Conservation (phyloP, 2,113 vertebrate species). For the Shinisaurus crocodilurus region DNA sequence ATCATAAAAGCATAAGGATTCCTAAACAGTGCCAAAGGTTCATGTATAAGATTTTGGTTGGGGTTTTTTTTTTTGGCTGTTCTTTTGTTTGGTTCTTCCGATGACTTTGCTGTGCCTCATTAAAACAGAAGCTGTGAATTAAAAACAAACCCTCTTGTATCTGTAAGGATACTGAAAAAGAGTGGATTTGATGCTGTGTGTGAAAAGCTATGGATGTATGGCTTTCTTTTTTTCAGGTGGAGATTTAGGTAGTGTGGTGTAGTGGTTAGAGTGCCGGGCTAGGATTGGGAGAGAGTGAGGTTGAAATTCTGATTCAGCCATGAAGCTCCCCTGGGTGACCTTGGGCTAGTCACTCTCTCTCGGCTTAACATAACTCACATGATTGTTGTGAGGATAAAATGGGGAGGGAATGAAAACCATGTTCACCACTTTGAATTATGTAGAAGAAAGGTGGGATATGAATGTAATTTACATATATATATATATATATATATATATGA, state of each 20-base stretch:
- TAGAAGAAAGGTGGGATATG: neutral
- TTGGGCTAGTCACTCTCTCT: neutral
- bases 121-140: constrained; percentile 21
- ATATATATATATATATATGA: no score
- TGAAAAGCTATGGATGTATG: neutral
- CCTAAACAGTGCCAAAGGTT: constrained; percentile 47
- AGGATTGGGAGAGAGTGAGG: neutral
- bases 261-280: neutral
- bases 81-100: constrained; percentile 35
- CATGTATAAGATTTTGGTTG: constrained; percentile 29
- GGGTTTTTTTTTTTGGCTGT: neutral
- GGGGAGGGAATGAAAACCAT: neutral
- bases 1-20: constrained; percentile 61
- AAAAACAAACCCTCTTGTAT: neutral
- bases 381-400: neutral
- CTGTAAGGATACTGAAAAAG: neutral
- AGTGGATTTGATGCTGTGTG: neutral
- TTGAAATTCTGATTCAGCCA: neutral
- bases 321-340: neutral
- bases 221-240: neutral
- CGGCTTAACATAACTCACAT: neutral
- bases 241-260: neutral
- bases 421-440: neutral
- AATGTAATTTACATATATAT: no score
- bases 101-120: constrained; percentile 34